These are phyloP conservation scores for Trichomycterus rosablanca DNA, from an alignment of 2,113 vertebrate genomes.

Conservation along the genomic window DNA sequence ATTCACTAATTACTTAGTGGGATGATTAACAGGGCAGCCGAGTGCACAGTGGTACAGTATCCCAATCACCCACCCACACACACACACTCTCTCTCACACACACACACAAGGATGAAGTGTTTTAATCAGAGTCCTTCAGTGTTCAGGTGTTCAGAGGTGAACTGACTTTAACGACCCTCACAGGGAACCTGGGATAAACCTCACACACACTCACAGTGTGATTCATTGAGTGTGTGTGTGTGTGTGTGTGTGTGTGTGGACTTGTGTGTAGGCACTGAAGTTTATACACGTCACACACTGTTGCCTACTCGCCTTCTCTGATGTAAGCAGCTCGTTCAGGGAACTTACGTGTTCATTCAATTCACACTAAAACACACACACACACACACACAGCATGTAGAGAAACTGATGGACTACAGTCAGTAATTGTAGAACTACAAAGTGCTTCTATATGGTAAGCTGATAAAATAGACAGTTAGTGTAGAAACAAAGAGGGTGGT, in stretches of 20 bases:
- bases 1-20: slow-evolving; percentile 68
- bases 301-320: too few relatives aligned
- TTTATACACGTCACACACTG: too few relatives aligned
- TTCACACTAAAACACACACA: too few relatives aligned
- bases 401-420: too few relatives aligned
- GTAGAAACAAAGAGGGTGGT: too few relatives aligned
- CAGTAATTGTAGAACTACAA: too few relatives aligned
- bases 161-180: slow-evolving; percentile 66
- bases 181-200: slow-evolving; percentile 55
- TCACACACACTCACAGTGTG: background rate
- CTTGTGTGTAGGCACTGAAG: too few relatives aligned
- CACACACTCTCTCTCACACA: slow-evolving; percentile 23
- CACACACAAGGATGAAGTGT: slow-evolving; percentile 42
- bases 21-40: slow-evolving; percentile 66
- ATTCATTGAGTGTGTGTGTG: slow-evolving; percentile 38
- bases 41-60: slow-evolving; percentile 57
- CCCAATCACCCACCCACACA: slow-evolving; percentile 8
- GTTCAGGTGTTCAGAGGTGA: slow-evolving; percentile 62
- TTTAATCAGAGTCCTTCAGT: slow-evolving; percentile 71
- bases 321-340: too few relatives aligned
- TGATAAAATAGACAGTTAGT: too few relatives aligned
- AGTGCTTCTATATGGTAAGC: too few relatives aligned
- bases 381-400: too few relatives aligned
- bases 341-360: too few relatives aligned
- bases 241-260: background rate